These are phyloP conservation scores for Phenacoccus solenopsis DNA, from an alignment of 1,140 invertebrate genomes.

Conservation along the genomic window DNA sequence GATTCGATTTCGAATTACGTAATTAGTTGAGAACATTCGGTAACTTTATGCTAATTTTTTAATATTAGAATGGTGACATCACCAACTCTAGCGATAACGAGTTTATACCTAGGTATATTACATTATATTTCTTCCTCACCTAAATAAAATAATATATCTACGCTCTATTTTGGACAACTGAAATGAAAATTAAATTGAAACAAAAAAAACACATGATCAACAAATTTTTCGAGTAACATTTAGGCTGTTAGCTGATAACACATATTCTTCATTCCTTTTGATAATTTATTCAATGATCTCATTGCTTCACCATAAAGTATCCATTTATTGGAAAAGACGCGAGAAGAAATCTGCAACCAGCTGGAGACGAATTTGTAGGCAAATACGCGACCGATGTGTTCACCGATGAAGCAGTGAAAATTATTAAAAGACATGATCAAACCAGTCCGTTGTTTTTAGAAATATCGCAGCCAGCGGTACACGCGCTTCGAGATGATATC, in stretches of 20 bases:
- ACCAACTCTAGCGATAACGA: no score
- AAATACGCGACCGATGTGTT: constrained; percentile 45
- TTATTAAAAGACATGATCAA: constrained; percentile 40
- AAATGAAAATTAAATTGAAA: no score
- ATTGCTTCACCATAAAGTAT: neutral
- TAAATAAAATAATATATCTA: no score
- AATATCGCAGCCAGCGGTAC: constrained; percentile 44
- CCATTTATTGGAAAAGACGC: neutral
- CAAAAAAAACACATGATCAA: neutral
- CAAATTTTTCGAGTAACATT: neutral
- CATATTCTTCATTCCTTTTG: neutral
- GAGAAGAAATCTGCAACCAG: constrained; percentile 29
- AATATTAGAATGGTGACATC: no score
- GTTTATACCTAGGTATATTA: no score
- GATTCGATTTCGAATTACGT: no score
- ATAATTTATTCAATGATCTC: neutral
- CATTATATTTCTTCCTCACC: no score
- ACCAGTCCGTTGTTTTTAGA: constrained; percentile 44
- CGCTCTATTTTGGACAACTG: no score
- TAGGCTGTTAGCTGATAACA: neutral
- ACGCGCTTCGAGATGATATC: constrained; percentile 33
- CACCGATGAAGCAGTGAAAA: constrained; percentile 39
- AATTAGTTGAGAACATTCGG: no score
- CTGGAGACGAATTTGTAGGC: constrained; percentile 32
- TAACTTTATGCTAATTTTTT: no score